Evolutionary conservation across 2,888 invertebrate species (phyloP).

Genomic region (Bibio marci): DNA sequence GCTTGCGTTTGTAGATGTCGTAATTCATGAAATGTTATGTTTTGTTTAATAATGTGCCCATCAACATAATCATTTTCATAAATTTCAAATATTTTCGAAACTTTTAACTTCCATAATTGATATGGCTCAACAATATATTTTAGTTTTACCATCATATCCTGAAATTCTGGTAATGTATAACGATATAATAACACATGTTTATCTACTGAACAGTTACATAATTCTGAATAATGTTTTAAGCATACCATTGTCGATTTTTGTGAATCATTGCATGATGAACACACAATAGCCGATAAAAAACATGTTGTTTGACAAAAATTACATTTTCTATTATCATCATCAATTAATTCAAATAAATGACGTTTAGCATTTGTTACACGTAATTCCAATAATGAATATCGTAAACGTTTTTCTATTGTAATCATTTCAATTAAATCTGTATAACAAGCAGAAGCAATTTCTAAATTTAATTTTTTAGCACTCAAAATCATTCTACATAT

Average conservation of each 20-base stretch:
- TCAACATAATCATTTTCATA: constrained; percentile 18
- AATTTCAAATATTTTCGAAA: constrained; percentile 69
- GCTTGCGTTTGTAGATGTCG: too few relatives aligned
- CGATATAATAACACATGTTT: constrained; percentile 65
- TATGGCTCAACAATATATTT: constrained; percentile 79
- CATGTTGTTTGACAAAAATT: constrained; percentile 92
- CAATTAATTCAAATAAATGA: constrained; percentile 83
- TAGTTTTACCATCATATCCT: constrained; percentile 72
- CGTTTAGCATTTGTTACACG: constrained; percentile 81
- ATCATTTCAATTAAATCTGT: constrained; percentile 87
- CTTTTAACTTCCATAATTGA: constrained; percentile 77
- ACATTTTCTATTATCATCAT: constrained; percentile 93
- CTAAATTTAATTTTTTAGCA: constrained; percentile 66
- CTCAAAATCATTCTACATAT: constrained; percentile 91
- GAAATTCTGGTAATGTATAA: constrained; percentile 87
- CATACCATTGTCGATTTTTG: constrained; percentile 72
- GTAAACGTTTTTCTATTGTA: constrained; percentile 59
- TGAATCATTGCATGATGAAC: constrained; percentile 46
- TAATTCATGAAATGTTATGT: too few relatives aligned
- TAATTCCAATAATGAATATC: constrained; percentile 65
- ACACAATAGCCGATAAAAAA: constrained; percentile 89
- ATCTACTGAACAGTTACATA: constrained; percentile 65
- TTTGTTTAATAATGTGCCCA: constrained; percentile 19
- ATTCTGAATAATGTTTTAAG: constrained; percentile 64
- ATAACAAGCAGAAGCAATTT: constrained; percentile 81